Evolutionary conservation across 2,888 invertebrate species (phyloP).

Genomic region (Uloborus plumipes): DNA sequence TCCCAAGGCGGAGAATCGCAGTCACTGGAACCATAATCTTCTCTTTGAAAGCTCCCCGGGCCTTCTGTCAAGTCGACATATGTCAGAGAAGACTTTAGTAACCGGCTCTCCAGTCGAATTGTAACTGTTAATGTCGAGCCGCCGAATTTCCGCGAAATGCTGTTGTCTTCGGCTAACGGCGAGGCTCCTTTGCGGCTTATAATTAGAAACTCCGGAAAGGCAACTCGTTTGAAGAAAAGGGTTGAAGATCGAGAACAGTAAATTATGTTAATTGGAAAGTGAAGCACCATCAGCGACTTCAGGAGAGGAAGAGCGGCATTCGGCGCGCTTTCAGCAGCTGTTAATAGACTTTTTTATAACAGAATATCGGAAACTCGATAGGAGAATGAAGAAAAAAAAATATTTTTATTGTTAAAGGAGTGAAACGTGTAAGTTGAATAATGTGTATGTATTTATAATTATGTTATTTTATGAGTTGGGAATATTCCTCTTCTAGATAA

Average conservation of each 20-base stretch:
- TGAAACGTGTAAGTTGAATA: slow-evolving; percentile 1
- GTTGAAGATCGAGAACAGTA: slow-evolving; percentile 16
- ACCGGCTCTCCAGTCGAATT: slow-evolving; percentile 39
- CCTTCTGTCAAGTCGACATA: slow-evolving; percentile 27
- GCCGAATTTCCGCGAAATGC: slow-evolving; percentile 35
- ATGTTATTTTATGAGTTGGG: too few relatives aligned
- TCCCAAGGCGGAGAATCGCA: neutral
- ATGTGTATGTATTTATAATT: neutral
- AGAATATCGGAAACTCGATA: slow-evolving; percentile 30
- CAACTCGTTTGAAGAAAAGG: slow-evolving; percentile 24
- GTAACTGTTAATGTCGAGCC: neutral
- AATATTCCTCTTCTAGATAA: too few relatives aligned
- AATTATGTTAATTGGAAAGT: slow-evolving; percentile 40
- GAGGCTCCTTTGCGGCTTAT: slow-evolving; percentile 30
- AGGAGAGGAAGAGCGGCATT: slow-evolving; percentile 13
- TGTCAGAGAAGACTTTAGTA: slow-evolving; percentile 17
- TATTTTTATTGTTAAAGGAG: slow-evolving; percentile 35
- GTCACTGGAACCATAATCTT: neutral
- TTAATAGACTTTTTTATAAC: slow-evolving; percentile 14
- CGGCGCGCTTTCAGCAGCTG: slow-evolving; percentile 34
- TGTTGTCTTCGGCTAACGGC: slow-evolving; percentile 26
- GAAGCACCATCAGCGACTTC: slow-evolving; percentile 9
- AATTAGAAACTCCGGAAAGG: slow-evolving; percentile 37
- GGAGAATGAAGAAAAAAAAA: slow-evolving; percentile 1
- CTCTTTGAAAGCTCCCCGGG: neutral